A percentile compares a stretch with the other conserved stretches of the same genome.
Evolutionary conservation across 2,113 vertebrate species (phyloP).

Genomic region (Melierax canorus): DNA sequence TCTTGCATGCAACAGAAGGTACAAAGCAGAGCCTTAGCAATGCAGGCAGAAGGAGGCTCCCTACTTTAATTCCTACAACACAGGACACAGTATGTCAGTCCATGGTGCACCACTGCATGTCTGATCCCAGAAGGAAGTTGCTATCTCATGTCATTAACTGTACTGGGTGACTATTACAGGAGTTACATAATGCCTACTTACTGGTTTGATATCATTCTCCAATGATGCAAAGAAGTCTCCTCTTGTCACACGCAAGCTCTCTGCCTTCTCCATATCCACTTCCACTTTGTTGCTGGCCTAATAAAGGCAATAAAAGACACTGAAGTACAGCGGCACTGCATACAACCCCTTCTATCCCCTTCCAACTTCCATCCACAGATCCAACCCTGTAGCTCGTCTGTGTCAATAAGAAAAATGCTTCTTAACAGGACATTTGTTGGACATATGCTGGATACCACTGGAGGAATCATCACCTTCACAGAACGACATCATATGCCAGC

Average conservation of each 20-base stretch:
- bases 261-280: slow-evolving; percentile 93
- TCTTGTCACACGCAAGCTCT: slow-evolving; percentile 85
- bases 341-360: too few relatives aligned
- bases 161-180: background rate
- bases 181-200: slow-evolving; percentile 65
- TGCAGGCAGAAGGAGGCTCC: background rate
- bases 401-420: fast-evolving
- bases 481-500: background rate
- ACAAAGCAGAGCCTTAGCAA: background rate
- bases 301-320: background rate
- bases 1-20: background rate
- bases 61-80: too few relatives aligned
- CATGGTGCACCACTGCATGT: fast-evolving
- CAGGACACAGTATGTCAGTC: background rate
- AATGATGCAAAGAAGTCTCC: slow-evolving; percentile 89
- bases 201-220: slow-evolving; percentile 96
- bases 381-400: background rate
- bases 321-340: background rate
- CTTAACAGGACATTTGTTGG: background rate
- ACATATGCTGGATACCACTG: background rate
- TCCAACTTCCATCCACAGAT: background rate
- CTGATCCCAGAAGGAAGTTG: background rate
- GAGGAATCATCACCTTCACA: background rate
- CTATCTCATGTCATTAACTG: background rate
- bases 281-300: slow-evolving; percentile 96